These are phyloP conservation scores for Microcaecilia unicolor DNA, from an alignment of 2,797 vertebrate species.

Conservation along the genomic window DNA sequence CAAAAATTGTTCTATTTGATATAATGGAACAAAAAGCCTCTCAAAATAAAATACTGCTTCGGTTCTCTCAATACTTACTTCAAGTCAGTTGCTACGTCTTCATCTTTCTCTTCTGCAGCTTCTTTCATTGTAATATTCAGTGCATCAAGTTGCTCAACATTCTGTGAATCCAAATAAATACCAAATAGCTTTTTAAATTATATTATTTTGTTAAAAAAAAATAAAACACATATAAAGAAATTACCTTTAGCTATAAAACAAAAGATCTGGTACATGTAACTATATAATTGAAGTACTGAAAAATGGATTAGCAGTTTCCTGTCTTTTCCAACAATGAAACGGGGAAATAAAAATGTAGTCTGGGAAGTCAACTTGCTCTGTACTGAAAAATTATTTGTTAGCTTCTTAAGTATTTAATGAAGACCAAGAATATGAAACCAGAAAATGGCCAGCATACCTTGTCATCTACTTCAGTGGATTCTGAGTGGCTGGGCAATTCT, in stretches of 20 bases:
- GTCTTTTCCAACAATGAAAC: not conserved
- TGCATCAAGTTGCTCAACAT: constrained; percentile 11
- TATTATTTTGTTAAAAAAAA: not conserved
- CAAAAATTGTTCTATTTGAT: no score
- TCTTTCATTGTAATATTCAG: constrained; percentile 8
- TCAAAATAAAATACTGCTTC: no score
- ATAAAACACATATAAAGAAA: not conserved
- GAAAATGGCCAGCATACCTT: constrained; percentile 27
- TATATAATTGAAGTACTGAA: no score
- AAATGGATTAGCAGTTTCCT: no score
- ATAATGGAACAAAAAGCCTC: no score
- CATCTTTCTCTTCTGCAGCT: constrained; percentile 8
- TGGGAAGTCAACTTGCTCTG: not conserved
- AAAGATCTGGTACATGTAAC: no score
- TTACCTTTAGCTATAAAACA: no score
- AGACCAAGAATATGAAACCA: no score
- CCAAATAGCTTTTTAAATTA: not conserved
- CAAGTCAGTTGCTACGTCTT: constrained; percentile 5
- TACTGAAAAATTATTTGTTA: no score
- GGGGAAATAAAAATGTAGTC: not conserved
- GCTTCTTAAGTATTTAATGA: no score
- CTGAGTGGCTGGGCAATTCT: constrained; percentile 6
- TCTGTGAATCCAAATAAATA: constrained; percentile 35
- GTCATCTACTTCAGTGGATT: constrained; percentile 2
- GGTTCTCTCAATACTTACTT: constrained; percentile 37